These are phyloP conservation scores for Drosophila neutralis DNA, from an alignment of 2,888 invertebrate genomes.

Conservation along the genomic window DNA sequence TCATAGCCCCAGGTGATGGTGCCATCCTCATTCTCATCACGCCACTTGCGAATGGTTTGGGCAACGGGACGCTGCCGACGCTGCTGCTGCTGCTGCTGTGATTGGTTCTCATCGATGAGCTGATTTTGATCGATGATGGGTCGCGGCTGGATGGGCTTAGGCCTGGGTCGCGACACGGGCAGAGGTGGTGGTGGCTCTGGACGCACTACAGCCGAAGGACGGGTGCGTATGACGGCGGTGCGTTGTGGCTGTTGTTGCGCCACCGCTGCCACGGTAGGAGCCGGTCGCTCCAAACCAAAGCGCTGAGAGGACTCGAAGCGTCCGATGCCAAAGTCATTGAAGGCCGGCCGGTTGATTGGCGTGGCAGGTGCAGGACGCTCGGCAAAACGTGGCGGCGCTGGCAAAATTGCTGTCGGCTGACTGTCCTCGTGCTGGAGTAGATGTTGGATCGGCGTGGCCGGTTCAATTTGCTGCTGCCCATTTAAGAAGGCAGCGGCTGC, in stretches of 20 bases:
- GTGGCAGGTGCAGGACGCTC: slow-evolving; percentile 73
- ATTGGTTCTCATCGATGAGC: slow-evolving; percentile 78
- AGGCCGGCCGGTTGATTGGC: slow-evolving; percentile 68
- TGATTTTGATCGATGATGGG: slow-evolving; percentile 81
- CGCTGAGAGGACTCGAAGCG: slow-evolving; percentile 74
- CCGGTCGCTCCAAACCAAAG: slow-evolving; percentile 79
- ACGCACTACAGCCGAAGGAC: slow-evolving; percentile 81
- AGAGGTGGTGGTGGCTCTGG: slow-evolving; percentile 83
- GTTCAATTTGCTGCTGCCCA: slow-evolving; percentile 82
- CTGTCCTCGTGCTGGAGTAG: slow-evolving; percentile 69
- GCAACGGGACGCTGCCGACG: slow-evolving; percentile 89
- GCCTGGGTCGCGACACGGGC: slow-evolving; percentile 70
- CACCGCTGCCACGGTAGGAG: slow-evolving; percentile 54
- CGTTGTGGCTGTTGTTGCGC: slow-evolving; percentile 85
- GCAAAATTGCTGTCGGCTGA: slow-evolving; percentile 68
- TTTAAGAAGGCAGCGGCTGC: slow-evolving; percentile 79
- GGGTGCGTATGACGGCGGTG: slow-evolving; percentile 83
- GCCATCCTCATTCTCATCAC: slow-evolving; percentile 90
- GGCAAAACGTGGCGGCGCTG: slow-evolving; percentile 79
- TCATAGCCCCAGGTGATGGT: slow-evolving; percentile 95
- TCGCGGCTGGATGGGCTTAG: slow-evolving; percentile 81
- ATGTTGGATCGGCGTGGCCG: slow-evolving; percentile 84
- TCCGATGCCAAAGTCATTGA: slow-evolving; percentile 82
- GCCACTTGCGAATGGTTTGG: slow-evolving; percentile 89
- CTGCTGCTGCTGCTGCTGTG: slow-evolving; percentile 52